Evolutionary conservation across 2,113 vertebrate species (phyloP).

Genomic region (Limanda limanda): DNA sequence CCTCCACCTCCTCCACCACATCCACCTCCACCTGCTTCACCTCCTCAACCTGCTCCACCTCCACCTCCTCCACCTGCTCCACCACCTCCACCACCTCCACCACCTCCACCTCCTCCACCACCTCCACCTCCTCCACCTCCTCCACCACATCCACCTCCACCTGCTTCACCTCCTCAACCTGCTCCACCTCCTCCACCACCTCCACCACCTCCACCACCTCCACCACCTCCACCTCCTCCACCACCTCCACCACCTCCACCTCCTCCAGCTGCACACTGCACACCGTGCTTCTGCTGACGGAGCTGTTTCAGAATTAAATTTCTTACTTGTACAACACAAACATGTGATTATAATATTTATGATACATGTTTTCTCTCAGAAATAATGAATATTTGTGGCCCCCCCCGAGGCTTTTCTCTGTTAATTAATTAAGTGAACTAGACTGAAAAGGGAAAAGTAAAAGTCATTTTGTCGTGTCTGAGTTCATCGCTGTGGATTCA

Average conservation of each 20-base stretch:
- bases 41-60: not conserved
- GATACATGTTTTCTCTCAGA: constrained; percentile 64
- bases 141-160: constrained; percentile 3
- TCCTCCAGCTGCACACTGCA: constrained; percentile 4
- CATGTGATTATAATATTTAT: constrained; percentile 68
- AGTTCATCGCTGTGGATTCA: constrained; percentile 49
- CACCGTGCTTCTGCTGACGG: constrained; percentile 15
- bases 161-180: too few relatives aligned
- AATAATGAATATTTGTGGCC: constrained; percentile 71
- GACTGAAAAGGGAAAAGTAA: constrained; percentile 66
- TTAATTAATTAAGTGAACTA: constrained; percentile 76
- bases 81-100: too few relatives aligned
- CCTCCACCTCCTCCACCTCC: not conserved
- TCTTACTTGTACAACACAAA: constrained; percentile 44
- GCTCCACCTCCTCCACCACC: too few relatives aligned
- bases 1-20: not conserved
- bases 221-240: not conserved
- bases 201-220: not conserved
- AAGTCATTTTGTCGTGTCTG: constrained; percentile 67
- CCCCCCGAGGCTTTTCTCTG: constrained; percentile 53
- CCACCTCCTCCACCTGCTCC: not conserved
- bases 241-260: not conserved
- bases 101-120: not conserved
- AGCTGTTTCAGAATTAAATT: constrained; percentile 12
- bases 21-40: not conserved